A percentile compares a stretch with the other conserved stretches of the same genome.
phyloP scores from a whole-genome alignment of 2,797 vertebrate species.

The Falco biarmicus region DNA sequence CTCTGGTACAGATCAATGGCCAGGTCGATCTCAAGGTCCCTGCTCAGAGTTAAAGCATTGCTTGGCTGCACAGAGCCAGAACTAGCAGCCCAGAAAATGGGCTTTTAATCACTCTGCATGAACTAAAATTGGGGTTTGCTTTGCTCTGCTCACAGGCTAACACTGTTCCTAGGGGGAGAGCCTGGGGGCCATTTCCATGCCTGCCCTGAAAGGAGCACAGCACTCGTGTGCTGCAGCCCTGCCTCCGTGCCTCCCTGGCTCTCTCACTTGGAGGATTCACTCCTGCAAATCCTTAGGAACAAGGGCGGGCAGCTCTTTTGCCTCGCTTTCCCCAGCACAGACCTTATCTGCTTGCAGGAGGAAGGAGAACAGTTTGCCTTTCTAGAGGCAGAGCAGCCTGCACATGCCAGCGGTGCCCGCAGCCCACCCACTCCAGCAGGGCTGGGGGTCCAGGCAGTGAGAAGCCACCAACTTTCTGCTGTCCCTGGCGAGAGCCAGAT shows the following conservation, averaged over 20 bases:
- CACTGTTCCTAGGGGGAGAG: neutral
- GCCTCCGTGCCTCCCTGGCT: rapidly evolving
- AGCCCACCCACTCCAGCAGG: rapidly evolving
- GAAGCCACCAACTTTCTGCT: neutral
- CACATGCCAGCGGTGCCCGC: rapidly evolving
- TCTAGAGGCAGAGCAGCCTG: neutral
- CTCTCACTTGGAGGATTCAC: neutral
- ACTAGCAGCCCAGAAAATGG: neutral
- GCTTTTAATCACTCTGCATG: neutral
- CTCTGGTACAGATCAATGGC: neutral
- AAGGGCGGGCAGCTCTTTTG: neutral
- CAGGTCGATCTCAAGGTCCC: neutral
- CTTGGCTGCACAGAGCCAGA: neutral
- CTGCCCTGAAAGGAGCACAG: rapidly evolving
- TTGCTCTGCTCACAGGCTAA: neutral
- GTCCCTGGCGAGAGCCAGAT: neutral
- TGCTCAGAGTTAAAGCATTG: neutral
- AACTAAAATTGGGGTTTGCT: neutral
- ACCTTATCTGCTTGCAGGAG: neutral
- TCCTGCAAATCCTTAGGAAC: neutral
- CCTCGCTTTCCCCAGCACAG: too few relatives aligned
- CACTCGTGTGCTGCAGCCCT: rapidly evolving
- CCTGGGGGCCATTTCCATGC: neutral
- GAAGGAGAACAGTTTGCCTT: neutral
- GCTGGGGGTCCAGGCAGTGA: rapidly evolving